These are phyloP conservation scores for Rhizomys pruinosus DNA, from an alignment of 2,113 vertebrate species.

Conservation along the genomic window DNA sequence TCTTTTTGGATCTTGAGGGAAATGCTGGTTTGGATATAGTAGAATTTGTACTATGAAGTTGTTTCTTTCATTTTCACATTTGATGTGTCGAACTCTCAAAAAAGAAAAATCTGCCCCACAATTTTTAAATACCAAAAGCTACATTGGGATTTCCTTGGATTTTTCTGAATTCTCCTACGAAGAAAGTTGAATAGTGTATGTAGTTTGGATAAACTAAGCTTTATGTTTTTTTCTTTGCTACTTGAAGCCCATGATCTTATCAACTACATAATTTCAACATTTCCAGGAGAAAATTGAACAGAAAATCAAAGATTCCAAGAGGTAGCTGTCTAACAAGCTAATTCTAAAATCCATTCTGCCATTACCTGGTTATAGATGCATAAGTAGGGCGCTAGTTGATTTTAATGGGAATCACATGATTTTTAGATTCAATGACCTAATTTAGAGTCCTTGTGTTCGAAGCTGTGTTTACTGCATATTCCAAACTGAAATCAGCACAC, in stretches of 20 bases:
- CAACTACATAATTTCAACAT: constrained; percentile 34
- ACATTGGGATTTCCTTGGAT: neutral
- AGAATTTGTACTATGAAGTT: constrained; percentile 62
- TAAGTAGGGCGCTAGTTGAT: constrained; percentile 26
- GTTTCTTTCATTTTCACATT: constrained; percentile 69
- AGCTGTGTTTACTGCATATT: constrained; percentile 54
- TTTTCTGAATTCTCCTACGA: constrained; percentile 22
- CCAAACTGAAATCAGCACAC: constrained; percentile 57
- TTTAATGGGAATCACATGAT: constrained; percentile 54
- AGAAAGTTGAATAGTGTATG: constrained; percentile 43
- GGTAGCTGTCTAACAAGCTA: constrained; percentile 40
- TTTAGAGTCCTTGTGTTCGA: constrained; percentile 59
- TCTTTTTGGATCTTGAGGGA: constrained; percentile 66
- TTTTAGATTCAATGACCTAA: constrained; percentile 24
- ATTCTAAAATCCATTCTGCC: constrained; percentile 48
- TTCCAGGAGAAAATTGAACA: constrained; percentile 4
- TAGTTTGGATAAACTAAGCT: constrained; percentile 2
- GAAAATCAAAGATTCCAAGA: constrained; percentile 24
- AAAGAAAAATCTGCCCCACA: neutral
- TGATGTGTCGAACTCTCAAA: neutral
- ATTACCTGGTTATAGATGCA: constrained; percentile 31
- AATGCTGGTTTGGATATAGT: constrained; percentile 75
- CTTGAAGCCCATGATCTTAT: constrained; percentile 15
- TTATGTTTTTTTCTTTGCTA: constrained; percentile 50
- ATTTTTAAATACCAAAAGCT: constrained; percentile 8